Base-by-base conservation (phyloP, 2,888 invertebrate species). In the Luperina nickerlii region DNA sequence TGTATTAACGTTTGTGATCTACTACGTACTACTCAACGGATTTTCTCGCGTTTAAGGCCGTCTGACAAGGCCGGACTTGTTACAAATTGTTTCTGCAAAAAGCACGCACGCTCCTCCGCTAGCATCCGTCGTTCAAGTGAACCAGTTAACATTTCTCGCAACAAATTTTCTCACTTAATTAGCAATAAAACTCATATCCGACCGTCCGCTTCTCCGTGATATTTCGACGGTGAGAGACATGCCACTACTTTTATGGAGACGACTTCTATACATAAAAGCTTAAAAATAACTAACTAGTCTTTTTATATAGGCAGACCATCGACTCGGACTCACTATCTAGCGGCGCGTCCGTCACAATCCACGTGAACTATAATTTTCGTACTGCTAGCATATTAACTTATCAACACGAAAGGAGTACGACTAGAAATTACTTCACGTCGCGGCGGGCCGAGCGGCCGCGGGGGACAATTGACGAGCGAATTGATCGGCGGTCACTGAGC, bases 381-480 rank as follows among this genome's bases (percentile, higher is more conserved):
- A 96, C 96, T 96, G 96, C 96, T 95, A 91, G 94, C 96, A 95
- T 95, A 94, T 96, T 96, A 93, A 95, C 79, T 88, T 86, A 92
- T 95, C 95, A 96, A 96, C 95, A 95, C 96, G 96, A 91, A 93
- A 96, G 96, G 96, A 96, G 96, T 96, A 96, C 96, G 96, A 96
- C 93, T 93, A 93, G 94, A 95, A 95, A 96, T 96, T 95, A 96
- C 90, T 90, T 91, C 93, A 89, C 88, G 88, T 74, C 86, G 84
- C 84, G 84, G 83, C 86, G 86, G 82, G 79, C 78, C 79, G 84
- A 78, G 84, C 79, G 81, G 82, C 87, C 84, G 78, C 84, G 83
- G 76, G 85, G 87, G 88, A 87, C 88, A 90, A 95, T 94, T 94
- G 95, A 95, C 95, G 90, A 89, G 88, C 87, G 90, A 94, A 94